Conservation (phyloP, 1,140 invertebrate species). For the Plutomurus gul region DNA sequence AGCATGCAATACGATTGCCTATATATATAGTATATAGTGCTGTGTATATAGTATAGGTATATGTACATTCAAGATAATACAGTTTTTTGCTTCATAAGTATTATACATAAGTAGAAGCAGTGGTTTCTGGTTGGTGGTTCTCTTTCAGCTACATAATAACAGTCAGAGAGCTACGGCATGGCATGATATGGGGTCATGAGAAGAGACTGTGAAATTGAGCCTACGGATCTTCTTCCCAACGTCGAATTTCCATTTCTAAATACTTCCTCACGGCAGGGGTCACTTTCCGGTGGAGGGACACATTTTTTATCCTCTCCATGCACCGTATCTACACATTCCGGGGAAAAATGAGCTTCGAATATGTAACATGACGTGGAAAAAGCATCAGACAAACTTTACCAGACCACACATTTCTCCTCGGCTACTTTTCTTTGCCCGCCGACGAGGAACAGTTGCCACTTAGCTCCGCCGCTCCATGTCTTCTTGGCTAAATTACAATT, state of each 20-base stretch:
- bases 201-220: conserved; percentile 37
- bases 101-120: too few species aligned
- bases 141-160: background rate
- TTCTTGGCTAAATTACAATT: conserved; percentile 42
- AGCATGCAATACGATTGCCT: background rate
- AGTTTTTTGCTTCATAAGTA: too few species aligned
- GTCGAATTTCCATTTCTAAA: conserved; percentile 53
- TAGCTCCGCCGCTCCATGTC: background rate
- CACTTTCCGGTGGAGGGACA: conserved; percentile 45
- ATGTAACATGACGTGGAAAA: conserved; percentile 48
- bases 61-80: too few species aligned
- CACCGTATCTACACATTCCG: conserved; percentile 7
- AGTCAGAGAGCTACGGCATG: background rate
- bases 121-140: background rate
- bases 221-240: conserved; percentile 35
- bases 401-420: conserved; percentile 40
- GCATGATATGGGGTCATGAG: conserved; percentile 49
- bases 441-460: too few species aligned
- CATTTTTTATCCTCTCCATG: conserved; percentile 48
- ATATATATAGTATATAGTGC: background rate
- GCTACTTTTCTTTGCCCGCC: background rate
- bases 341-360: conserved; percentile 46
- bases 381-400: conserved; percentile 39
- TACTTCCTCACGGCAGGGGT: conserved; percentile 50
- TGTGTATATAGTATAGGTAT: too few species aligned